Conservation (phyloP, 2,888 invertebrate genomes). For the Leptinotarsa juncta region DNA sequence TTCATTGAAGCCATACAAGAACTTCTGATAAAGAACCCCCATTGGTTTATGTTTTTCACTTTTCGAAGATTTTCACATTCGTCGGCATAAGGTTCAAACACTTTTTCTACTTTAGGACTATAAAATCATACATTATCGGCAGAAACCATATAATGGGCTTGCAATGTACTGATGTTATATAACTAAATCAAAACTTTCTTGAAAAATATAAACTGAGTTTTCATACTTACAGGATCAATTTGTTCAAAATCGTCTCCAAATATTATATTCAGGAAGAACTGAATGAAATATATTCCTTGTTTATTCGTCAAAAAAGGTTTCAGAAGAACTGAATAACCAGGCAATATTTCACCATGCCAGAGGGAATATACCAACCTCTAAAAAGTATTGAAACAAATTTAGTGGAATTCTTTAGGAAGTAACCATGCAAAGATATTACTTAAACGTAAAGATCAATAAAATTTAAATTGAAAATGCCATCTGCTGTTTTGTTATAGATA, state of each 20-base stretch:
- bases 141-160: too few relatives aligned
- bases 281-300: conserved; percentile 41
- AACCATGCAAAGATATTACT: background rate
- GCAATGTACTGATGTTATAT: too few relatives aligned
- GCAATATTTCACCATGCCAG: conserved; percentile 45
- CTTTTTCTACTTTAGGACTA: too few relatives aligned
- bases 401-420: background rate
- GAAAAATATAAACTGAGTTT: background rate
- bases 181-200: too few relatives aligned
- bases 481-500: too few relatives aligned
- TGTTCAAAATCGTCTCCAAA: conserved; percentile 47
- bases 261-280: conserved; percentile 31
- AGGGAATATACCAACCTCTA: conserved; percentile 39
- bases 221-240: conserved; percentile 48
- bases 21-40: too few relatives aligned
- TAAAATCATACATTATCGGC: too few relatives aligned
- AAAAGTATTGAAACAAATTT: conserved; percentile 14
- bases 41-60: too few relatives aligned
- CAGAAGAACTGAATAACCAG: conserved; percentile 35
- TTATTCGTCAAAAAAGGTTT: conserved; percentile 28
- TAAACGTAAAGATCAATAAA: background rate
- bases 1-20: too few relatives aligned
- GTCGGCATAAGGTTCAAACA: too few relatives aligned
- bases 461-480: background rate
- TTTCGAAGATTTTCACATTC: too few relatives aligned